These are phyloP conservation scores for Chiloscyllium punctatum DNA, from an alignment of 2,797 vertebrate species.

Conservation along the genomic window DNA sequence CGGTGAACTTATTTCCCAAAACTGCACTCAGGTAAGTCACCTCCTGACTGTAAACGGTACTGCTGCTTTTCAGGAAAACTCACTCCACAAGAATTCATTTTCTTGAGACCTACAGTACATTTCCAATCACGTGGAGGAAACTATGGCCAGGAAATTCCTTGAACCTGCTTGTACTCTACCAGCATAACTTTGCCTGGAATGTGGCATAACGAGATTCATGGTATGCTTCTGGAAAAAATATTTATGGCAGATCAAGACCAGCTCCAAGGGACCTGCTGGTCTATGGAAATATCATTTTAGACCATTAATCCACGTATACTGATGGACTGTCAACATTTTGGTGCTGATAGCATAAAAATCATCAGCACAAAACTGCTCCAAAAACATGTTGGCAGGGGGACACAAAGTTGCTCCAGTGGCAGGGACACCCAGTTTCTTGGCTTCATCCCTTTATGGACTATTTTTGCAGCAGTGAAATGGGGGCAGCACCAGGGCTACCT, in stretches of 20 bases:
- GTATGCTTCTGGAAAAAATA: background rate
- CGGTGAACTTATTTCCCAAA: background rate
- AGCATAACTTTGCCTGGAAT: background rate
- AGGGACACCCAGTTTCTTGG: no score
- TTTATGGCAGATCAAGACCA: background rate
- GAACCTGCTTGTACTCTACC: background rate
- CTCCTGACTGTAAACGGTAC: background rate
- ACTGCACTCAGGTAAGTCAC: background rate
- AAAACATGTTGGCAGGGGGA: background rate
- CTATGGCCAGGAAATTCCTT: background rate
- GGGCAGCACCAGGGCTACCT: background rate
- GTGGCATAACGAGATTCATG: background rate
- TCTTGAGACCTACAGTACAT: background rate
- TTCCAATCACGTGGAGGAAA: background rate
- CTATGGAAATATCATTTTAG: background rate
- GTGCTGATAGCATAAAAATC: background rate
- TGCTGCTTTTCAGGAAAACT: background rate
- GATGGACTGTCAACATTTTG: background rate
- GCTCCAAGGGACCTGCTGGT: background rate
- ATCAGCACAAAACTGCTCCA: background rate
- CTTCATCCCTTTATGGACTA: no score
- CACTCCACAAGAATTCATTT: constrained; percentile 14
- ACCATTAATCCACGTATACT: background rate
- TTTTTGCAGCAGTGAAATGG: no score
- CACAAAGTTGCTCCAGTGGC: no score